Conservation (phyloP, 2,113 vertebrate genomes). For the Rhagologus leucostigma region DNA sequence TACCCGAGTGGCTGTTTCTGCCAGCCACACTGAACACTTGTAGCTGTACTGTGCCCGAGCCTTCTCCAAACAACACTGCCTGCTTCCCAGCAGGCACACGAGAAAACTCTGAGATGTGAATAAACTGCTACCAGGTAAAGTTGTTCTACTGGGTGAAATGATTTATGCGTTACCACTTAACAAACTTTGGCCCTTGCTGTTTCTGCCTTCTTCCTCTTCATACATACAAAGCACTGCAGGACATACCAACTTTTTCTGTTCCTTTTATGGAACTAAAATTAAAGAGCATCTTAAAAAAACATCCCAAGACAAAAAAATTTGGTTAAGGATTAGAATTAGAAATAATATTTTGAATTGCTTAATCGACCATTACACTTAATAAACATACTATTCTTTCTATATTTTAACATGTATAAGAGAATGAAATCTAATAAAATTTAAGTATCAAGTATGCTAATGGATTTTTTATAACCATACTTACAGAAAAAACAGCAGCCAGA, state of each 20-base stretch:
- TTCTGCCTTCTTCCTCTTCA: not conserved
- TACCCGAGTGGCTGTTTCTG: not conserved
- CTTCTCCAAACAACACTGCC: not conserved
- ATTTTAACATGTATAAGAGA: not conserved
- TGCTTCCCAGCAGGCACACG: not conserved
- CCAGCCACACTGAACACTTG: not conserved
- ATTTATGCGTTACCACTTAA: not conserved
- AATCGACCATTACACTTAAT: not conserved
- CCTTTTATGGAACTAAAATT: not conserved
- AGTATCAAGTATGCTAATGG: not conserved
- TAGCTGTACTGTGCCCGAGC: not conserved
- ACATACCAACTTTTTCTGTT: not conserved
- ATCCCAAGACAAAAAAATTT: not conserved
- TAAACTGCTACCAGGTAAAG: not conserved
- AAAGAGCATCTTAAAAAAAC: not conserved
- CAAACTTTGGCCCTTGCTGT: not conserved
- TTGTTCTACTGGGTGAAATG: not conserved
- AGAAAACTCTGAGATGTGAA: not conserved
- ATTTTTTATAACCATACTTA: constrained; percentile 72
- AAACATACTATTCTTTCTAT: not conserved
- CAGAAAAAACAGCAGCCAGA: constrained; percentile 85
- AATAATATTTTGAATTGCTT: not conserved
- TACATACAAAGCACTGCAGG: not conserved
- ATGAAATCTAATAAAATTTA: not conserved
- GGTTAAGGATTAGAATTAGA: not conserved